Evolutionary conservation across 2,113 vertebrate species (phyloP).

Genomic region (Corythoichthys haematopterus): DNA sequence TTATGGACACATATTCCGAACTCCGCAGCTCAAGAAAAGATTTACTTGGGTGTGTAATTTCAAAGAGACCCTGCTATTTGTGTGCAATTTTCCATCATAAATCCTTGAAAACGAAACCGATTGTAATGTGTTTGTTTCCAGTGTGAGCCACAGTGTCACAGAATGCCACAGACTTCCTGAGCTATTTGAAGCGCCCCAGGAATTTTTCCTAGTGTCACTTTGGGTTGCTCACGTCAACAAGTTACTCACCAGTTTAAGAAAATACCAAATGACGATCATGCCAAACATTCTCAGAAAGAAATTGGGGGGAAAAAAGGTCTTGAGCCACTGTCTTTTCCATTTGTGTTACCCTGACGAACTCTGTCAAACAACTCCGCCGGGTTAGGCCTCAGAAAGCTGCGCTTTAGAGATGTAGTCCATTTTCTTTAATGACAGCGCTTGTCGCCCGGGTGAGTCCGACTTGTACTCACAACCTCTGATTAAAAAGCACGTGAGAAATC

Average conservation of each 20-base stretch:
- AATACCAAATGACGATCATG: constrained; percentile 6
- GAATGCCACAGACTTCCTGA: constrained; percentile 47
- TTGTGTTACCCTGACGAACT: constrained; percentile 40
- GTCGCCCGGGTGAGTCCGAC: constrained; percentile 30
- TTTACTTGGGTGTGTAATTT: not conserved
- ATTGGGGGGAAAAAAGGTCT: not conserved
- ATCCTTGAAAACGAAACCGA: not conserved
- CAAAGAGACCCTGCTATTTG: not conserved
- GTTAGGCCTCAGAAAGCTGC: constrained; percentile 48
- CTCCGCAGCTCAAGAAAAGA: not conserved
- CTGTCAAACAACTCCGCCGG: constrained; percentile 53
- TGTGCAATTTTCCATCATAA: not conserved
- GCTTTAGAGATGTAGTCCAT: constrained; percentile 60
- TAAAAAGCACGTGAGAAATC: constrained; percentile 47
- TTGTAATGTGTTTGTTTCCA: constrained; percentile 19
- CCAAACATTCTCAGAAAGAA: constrained; percentile 6
- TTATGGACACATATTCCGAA: not conserved
- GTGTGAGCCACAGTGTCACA: constrained; percentile 18
- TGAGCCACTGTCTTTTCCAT: constrained; percentile 28
- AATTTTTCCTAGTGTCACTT: constrained; percentile 14
- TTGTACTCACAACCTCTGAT: constrained; percentile 36
- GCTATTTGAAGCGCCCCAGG: constrained; percentile 28
- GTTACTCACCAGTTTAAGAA: not conserved
- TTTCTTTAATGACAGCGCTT: constrained; percentile 62
- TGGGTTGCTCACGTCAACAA: not conserved